Conservation (phyloP, 2,797 vertebrate genomes). For the Ciconia nigra region DNA sequence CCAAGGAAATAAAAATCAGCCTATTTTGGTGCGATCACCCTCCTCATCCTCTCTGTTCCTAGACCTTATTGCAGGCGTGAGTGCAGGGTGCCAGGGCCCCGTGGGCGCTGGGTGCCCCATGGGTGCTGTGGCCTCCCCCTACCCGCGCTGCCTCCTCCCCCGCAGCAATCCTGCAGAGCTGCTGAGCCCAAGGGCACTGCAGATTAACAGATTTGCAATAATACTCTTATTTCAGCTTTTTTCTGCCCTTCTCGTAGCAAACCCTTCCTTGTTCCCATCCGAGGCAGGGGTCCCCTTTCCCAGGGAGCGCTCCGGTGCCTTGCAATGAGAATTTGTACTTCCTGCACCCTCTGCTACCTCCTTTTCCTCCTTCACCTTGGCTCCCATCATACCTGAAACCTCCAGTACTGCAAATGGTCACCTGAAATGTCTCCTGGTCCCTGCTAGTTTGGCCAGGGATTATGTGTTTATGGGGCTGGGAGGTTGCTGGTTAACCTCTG, state of each 20-base stretch:
- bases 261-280: neutral
- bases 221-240: neutral
- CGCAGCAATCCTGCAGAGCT: neutral
- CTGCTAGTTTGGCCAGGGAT: neutral
- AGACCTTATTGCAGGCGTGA: fast-evolving
- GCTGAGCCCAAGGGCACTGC: neutral
- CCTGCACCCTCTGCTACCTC: neutral
- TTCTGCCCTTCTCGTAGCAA: neutral
- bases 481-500: neutral
- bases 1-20: fast-evolving
- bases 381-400: fast-evolving
- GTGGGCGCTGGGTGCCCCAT: neutral
- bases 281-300: neutral
- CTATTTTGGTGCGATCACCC: fast-evolving
- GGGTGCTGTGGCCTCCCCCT: neutral
- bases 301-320: neutral
- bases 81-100: neutral
- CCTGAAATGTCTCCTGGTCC: neutral
- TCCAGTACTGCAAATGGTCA: fast-evolving
- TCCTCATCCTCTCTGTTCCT: neutral
- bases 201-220: neutral
- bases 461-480: fast-evolving
- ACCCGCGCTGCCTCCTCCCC: neutral
- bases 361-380: neutral
- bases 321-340: fast-evolving